Evolutionary conservation across 1,140 invertebrate species (phyloP), one percentile per base, ranked within the genome.

Genomic region (Zaprionus inermis): DNA sequence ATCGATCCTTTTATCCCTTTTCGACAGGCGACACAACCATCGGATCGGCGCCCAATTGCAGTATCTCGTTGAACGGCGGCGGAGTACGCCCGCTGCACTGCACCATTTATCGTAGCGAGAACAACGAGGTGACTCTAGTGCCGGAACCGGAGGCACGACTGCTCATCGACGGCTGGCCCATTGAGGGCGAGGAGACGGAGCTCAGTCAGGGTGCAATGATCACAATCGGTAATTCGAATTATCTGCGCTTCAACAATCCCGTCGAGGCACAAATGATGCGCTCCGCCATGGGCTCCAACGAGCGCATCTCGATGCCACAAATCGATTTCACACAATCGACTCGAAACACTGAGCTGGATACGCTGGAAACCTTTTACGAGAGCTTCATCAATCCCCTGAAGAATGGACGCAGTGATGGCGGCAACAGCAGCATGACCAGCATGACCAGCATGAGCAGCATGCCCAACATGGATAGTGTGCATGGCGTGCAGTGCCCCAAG

Each of bases 161-260:
- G 14, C 70, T 92, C 0, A 92, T 92, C 69, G 91, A 92, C 84
- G 85, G 85, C 10, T 59, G 73, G 14, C 74, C 78, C 28, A 79
- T 92, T 36, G 64, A 68, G 38, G 76, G 49, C 7, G 65, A 83
- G 64, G 91, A 92, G 66, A 81, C 78, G 0, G 90, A 92, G 58
- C 57, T 92, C 22, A 84, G 93, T 93, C 72, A 93, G 96, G 96
- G 96, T 86, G 96, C 95, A 86, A 98, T 97, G 96, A 93, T 98
- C 56, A 97, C 96, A 54, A 95, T 98, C 61, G 97, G 97, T 18
- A 94, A 97, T 32, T 97, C 97, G 11, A 97, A 97, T 88, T 97
- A 96, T 90, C 95, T 98, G 89, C 95, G 97, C 10, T 98, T 97
- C 93, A 98, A 98, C 91, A 96, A 98, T 93, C 97, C 97, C 0